Percentiles rank a stretch among this genome's conserved stretches.
Conservation (phyloP, 2,888 invertebrate species). For the Tipula confusa region DNA sequence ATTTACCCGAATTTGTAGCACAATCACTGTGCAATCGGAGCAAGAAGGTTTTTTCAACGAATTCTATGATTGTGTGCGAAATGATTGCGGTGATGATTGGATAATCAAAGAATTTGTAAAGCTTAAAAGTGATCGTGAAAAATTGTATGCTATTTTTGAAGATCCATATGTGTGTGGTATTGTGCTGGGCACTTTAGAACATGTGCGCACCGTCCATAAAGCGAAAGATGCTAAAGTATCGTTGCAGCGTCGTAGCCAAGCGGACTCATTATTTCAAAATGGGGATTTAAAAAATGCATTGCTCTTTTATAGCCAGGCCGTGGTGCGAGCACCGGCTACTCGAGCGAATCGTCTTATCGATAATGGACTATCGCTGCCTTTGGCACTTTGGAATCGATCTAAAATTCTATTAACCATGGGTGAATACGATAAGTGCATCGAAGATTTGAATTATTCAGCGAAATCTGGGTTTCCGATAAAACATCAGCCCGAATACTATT, state of each 20-base stretch:
- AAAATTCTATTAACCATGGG: constrained; percentile 57
- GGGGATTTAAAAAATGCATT: constrained; percentile 58
- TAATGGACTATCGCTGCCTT: constrained; percentile 59
- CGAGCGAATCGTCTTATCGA: constrained; percentile 55
- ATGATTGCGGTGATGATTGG: constrained; percentile 54
- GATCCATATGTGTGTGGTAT: constrained; percentile 52
- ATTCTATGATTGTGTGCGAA: constrained; percentile 57
- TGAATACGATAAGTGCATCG: constrained; percentile 58
- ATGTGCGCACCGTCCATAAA: constrained; percentile 64
- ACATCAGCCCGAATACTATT: constrained; percentile 62
- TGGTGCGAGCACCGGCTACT: constrained; percentile 64
- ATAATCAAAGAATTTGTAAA: constrained; percentile 57
- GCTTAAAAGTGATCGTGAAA: constrained; percentile 56
- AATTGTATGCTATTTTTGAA: constrained; percentile 52
- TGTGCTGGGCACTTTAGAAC: constrained; percentile 56
- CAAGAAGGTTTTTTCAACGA: constrained; percentile 70
- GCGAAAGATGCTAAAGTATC: constrained; percentile 63
- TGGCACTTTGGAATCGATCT: constrained; percentile 64
- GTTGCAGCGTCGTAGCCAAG: constrained; percentile 58
- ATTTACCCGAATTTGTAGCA: constrained; percentile 65
- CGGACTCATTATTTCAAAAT: constrained; percentile 55
- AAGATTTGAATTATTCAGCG: constrained; percentile 63
- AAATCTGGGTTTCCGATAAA: constrained; percentile 60
- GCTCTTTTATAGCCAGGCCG: constrained; percentile 64
- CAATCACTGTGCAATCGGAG: constrained; percentile 69